phyloP scores from a whole-genome alignment of 2,797 vertebrate genomes.

The Acipenser ruthenus region DNA sequence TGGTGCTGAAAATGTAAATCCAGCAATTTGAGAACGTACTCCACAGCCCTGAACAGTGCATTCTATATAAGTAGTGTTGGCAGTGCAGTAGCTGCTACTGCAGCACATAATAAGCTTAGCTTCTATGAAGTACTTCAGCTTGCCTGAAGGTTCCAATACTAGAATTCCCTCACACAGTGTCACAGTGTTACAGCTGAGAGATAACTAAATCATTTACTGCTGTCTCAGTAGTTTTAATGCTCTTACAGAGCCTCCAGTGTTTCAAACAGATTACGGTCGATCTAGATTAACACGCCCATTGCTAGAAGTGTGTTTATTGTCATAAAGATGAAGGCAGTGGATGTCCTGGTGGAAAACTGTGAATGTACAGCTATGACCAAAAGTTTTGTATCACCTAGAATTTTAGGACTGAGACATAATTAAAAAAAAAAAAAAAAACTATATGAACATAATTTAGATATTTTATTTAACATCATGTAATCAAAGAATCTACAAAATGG shows the following conservation, averaged over 20 bases:
- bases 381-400: too few relatives aligned
- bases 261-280: neutral
- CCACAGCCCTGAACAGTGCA: neutral
- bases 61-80: neutral
- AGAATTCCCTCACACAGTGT: neutral
- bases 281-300: neutral
- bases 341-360: neutral
- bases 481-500: too few relatives aligned
- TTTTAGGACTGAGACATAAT: too few relatives aligned
- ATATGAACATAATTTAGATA: too few relatives aligned
- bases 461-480: too few relatives aligned
- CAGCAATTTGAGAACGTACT: neutral
- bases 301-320: neutral
- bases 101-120: neutral
- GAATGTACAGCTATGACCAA: too few relatives aligned
- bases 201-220: slow-evolving; percentile 1
- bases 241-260: neutral
- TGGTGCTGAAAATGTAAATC: neutral
- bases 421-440: too few relatives aligned
- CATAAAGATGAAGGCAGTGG: neutral
- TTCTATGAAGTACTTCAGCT: neutral
- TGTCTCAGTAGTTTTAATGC: neutral
- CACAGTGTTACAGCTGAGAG: slow-evolving; percentile 1
- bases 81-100: neutral
- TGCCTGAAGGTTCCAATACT: neutral